These are phyloP conservation scores for Dicyrtoma fusca DNA, from an alignment of 2,888 invertebrate genomes.

Conservation along the genomic window DNA sequence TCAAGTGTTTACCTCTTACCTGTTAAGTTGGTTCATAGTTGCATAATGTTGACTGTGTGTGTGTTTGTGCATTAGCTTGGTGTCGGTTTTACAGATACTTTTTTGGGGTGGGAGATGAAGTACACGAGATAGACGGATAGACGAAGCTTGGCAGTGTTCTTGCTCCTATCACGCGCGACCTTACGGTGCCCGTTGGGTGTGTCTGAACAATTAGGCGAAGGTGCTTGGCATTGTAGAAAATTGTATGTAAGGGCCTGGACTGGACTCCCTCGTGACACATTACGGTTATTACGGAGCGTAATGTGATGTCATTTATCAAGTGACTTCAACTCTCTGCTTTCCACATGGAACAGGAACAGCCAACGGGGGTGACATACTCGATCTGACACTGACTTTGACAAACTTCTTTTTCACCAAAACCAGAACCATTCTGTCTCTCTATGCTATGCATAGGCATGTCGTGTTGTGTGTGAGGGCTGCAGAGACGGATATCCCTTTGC, in stretches of 20 bases:
- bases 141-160: too few species aligned
- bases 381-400: constrained; percentile 29
- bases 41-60: not conserved
- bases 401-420: constrained; percentile 19
- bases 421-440: too few species aligned
- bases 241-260: constrained; percentile 8
- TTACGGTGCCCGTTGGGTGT: constrained; percentile 34
- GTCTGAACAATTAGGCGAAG: constrained; percentile 37
- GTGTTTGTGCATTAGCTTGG: not conserved
- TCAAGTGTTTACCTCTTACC: too few species aligned
- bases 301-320: constrained; percentile 38
- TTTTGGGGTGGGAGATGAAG: too few species aligned
- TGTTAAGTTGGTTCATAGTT: too few species aligned
- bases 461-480: too few species aligned
- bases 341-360: not conserved
- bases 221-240: constrained; percentile 19
- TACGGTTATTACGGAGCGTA: constrained; percentile 35
- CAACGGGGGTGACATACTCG: constrained; percentile 32
- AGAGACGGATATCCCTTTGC: too few species aligned
- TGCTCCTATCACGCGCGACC: not conserved
- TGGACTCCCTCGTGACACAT: constrained; percentile 37
- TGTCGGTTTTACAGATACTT: too few species aligned
- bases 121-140: too few species aligned
- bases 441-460: too few species aligned
- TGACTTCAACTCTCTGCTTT: constrained; percentile 3